Base-by-base conservation (phyloP, 37 sponge, comb jelly and placozoan genomes). In the Hexactinellida sp. region DNA sequence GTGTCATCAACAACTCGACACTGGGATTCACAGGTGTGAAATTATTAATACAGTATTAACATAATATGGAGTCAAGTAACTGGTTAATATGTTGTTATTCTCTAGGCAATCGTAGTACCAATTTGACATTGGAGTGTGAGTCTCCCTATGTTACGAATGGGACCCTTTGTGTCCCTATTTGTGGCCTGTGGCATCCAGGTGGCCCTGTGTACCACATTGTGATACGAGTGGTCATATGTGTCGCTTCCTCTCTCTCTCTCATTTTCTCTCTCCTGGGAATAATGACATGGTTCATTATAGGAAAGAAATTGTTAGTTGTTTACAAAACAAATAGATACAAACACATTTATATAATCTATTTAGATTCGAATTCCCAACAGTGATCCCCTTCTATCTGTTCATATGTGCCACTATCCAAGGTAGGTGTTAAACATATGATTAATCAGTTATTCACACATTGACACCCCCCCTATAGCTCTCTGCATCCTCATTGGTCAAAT, bases 231-330 rank as follows among this genome's bases (percentile, higher is more conserved):
- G 30, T 28, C 34, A 28, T 3, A 1, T 32, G 76, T 63, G 28
- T 63, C 3, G 76, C 76, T 10, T 3, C 76, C 5, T 63, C 76
- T n/a, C 21, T 63, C 76, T 63, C 76, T 63, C 76, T 63, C 28
- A 32, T 28, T 63, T 1, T 10, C 76, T 63, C 28, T n/a, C 21
- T 63, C 30, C 30, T 63, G 34, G 76, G 76, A 63, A 63, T 63
- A 10, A 7, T 63, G 21, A 63, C 76, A 7, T 63, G 34, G 34
- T 25, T 23, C 1, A 63, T 25, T 3, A 63, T 63, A 21, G 76
- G 76, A 28, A 63, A 63, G 76, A 63, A 63, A 63, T n/a, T 63
- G 76, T 63, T 32, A 63, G 76, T 63, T 63, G n/a, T n/a, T n/a
- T n/a, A n/a, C n/a, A n/a, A n/a, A n/a, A n/a, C n/a, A n/a, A n/a